Percentiles rank a stretch among this genome's conserved stretches.
phyloP scores from a whole-genome alignment of 2,797 vertebrate genomes.

The Cuniculus paca region DNA sequence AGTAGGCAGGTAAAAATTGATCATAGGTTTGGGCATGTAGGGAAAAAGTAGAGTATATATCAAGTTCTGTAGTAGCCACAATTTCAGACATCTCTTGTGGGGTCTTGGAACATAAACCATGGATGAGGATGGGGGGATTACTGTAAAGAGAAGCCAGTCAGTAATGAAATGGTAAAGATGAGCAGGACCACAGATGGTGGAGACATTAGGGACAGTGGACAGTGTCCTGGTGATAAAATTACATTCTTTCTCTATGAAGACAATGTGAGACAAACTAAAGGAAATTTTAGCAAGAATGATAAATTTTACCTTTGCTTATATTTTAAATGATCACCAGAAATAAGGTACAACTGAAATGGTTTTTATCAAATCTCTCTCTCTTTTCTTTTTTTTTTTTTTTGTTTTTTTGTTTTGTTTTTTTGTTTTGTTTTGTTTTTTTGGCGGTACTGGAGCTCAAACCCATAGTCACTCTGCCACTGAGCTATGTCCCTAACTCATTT shows the following conservation, averaged over 20 bases:
- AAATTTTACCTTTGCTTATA: neutral
- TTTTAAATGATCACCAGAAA: conserved; percentile 30
- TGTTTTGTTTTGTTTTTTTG: too few relatives aligned
- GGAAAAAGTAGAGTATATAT: neutral
- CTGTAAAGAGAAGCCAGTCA: neutral
- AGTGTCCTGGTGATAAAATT: neutral
- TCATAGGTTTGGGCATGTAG: neutral
- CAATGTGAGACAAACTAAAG: neutral
- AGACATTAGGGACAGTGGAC: fast-evolving
- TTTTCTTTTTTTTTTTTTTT: too few relatives aligned
- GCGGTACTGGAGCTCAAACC: neutral
- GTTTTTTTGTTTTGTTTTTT: too few relatives aligned
- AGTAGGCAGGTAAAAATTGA: neutral
- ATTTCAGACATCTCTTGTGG: neutral
- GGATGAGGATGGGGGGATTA: neutral
- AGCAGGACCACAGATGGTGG: neutral
- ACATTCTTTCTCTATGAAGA: neutral
- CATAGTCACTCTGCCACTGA: neutral
- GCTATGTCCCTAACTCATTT: neutral
- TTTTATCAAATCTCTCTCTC: neutral
- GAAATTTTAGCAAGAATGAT: neutral
- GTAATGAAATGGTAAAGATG: neutral
- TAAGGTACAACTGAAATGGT: conserved; percentile 44
- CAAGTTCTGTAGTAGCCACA: neutral
- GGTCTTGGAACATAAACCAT: too few relatives aligned